Evolutionary conservation across 1,140 invertebrate genomes (phyloP).

Genomic region (Lasioglossum albipes): DNA sequence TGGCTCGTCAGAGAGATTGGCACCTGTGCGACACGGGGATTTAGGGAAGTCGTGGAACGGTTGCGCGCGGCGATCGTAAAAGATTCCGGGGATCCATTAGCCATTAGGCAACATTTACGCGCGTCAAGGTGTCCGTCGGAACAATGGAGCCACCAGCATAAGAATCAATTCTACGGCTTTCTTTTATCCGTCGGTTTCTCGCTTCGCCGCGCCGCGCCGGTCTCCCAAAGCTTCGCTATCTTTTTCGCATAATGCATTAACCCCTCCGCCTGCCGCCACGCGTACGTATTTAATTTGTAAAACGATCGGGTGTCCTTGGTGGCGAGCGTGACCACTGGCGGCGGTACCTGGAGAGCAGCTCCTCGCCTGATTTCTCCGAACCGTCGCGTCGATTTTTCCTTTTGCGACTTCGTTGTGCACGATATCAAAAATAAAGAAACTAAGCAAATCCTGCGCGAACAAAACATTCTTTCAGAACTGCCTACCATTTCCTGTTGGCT

Average conservation of each 20-base stretch:
- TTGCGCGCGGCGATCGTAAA: slow-evolving; percentile 24
- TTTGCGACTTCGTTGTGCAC: background rate
- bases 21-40: slow-evolving; percentile 32
- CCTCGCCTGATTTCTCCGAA: too few relatives aligned
- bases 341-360: background rate
- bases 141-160: slow-evolving; percentile 61
- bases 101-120: slow-evolving; percentile 67
- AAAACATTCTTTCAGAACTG: too few relatives aligned
- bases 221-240: slow-evolving; percentile 9
- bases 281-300: slow-evolving; percentile 51
- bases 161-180: slow-evolving; percentile 62
- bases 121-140: slow-evolving; percentile 64
- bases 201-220: background rate
- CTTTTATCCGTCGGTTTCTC: slow-evolving; percentile 42
- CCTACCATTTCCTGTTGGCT: too few relatives aligned
- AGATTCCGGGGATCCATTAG: slow-evolving; percentile 67
- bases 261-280: background rate
- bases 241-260: slow-evolving; percentile 44
- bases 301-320: slow-evolving; percentile 41
- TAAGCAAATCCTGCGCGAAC: too few relatives aligned
- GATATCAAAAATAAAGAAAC: too few relatives aligned
- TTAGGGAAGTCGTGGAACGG: background rate
- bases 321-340: slow-evolving; percentile 24
- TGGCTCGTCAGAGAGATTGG: background rate
- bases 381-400: background rate